Percentiles rank a stretch among this genome's conserved stretches.
Evolutionary conservation across 2,888 invertebrate species (phyloP).

Genomic region (Noctua comes): DNA sequence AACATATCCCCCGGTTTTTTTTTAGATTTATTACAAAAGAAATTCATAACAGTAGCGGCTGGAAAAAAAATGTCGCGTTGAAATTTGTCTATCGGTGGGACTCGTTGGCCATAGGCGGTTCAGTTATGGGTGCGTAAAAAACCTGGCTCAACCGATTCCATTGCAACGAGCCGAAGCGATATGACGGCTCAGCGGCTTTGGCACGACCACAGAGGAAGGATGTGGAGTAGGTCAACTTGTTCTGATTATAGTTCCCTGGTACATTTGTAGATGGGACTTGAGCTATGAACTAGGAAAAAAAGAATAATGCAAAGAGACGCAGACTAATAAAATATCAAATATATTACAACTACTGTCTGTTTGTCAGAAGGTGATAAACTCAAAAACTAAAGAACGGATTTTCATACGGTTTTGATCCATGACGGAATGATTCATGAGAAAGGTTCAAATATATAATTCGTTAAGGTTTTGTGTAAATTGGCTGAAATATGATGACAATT

Average conservation of each 20-base stretch:
- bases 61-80: slow-evolving; percentile 66
- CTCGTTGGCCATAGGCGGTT: slow-evolving; percentile 71
- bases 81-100: slow-evolving; percentile 74
- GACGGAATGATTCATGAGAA: too few relatives aligned
- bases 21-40: slow-evolving; percentile 64
- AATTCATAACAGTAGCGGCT: slow-evolving; percentile 59
- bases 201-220: slow-evolving; percentile 37
- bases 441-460: too few relatives aligned
- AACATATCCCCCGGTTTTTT: slow-evolving; percentile 13
- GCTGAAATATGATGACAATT: too few relatives aligned
- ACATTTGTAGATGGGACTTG: neutral
- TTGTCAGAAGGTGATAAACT: neutral
- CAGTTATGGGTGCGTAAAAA: slow-evolving; percentile 79
- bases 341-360: neutral
- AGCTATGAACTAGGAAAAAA: neutral
- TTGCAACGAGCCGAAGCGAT: slow-evolving; percentile 71
- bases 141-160: slow-evolving; percentile 70
- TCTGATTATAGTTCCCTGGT: neutral
- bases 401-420: too few relatives aligned
- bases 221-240: slow-evolving; percentile 42
- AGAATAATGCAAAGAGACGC: neutral
- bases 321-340: neutral
- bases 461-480: too few relatives aligned
- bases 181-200: slow-evolving; percentile 74
- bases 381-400: too few relatives aligned